Conservation (phyloP, 2,113 vertebrate species). For the Struthio camelus region DNA sequence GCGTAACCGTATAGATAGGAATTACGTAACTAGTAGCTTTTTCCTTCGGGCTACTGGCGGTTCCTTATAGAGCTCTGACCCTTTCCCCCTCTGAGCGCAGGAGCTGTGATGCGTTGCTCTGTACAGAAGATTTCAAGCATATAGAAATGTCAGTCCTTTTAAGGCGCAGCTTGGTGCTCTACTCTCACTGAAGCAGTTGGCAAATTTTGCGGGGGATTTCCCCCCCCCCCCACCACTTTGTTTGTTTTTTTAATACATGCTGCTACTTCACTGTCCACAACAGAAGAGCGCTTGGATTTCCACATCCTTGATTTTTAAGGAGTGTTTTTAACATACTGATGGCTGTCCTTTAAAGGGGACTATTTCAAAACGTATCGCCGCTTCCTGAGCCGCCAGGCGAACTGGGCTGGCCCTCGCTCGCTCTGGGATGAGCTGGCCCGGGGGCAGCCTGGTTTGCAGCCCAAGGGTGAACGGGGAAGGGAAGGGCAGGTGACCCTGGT, state of each 20-base stretch:
- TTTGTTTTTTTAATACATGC: slow-evolving; percentile 51
- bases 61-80: not conserved
- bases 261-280: slow-evolving; percentile 13
- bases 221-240: not conserved
- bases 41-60: slow-evolving; percentile 14
- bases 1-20: not conserved
- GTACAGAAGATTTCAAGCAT: slow-evolving; percentile 61
- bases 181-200: not conserved
- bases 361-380: not conserved
- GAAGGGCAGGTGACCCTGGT: not conserved
- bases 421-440: slow-evolving; percentile 56
- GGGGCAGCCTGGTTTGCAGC: slow-evolving; percentile 36
- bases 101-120: slow-evolving; percentile 12
- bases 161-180: slow-evolving; percentile 3
- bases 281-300: slow-evolving; percentile 44
- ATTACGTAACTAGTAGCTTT: slow-evolving; percentile 45
- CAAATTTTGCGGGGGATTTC: not conserved
- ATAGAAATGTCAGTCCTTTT: slow-evolving; percentile 45
- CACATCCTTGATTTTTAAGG: slow-evolving; percentile 40
- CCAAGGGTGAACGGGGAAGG: slow-evolving; percentile 20
- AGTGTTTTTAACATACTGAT: slow-evolving; percentile 31
- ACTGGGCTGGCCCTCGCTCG: not conserved
- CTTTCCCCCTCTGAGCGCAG: slow-evolving; percentile 31
- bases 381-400: not conserved
- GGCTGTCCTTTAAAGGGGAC: not conserved